These are phyloP conservation scores for Drosophila quinaria DNA, from an alignment of 2,888 invertebrate genomes.

Conservation along the genomic window DNA sequence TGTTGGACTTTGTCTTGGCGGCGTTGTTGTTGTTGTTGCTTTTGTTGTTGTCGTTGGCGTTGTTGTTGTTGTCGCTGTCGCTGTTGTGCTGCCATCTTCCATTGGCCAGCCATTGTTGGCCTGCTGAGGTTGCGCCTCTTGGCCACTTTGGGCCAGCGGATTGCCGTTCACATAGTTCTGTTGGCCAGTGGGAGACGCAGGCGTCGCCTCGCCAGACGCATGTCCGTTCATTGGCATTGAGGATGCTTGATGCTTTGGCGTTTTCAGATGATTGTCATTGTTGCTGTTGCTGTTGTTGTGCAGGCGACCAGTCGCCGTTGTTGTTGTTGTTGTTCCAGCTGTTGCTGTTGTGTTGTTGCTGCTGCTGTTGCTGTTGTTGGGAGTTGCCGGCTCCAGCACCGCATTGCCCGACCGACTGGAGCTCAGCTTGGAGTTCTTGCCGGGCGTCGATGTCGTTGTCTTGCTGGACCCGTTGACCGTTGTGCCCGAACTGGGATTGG, in stretches of 20 bases:
- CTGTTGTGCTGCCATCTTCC: slow-evolving; percentile 43
- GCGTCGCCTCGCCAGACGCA: slow-evolving; percentile 49
- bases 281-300: slow-evolving; percentile 50
- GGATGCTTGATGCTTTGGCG: slow-evolving; percentile 76
- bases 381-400: slow-evolving; percentile 58
- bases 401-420: slow-evolving; percentile 37
- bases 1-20: slow-evolving; percentile 65
- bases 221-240: slow-evolving; percentile 57
- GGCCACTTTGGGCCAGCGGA: slow-evolving; percentile 53
- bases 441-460: slow-evolving; percentile 54
- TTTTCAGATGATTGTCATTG: slow-evolving; percentile 77
- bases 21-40: slow-evolving; percentile 46
- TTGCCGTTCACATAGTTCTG: slow-evolving; percentile 81
- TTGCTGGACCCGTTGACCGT: slow-evolving; percentile 12
- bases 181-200: slow-evolving; percentile 68
- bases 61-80: slow-evolving; percentile 20
- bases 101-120: slow-evolving; percentile 67
- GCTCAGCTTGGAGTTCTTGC: slow-evolving; percentile 55
- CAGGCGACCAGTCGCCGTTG: slow-evolving; percentile 50
- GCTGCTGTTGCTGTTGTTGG: slow-evolving; percentile 50
- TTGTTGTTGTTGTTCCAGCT: slow-evolving; percentile 44
- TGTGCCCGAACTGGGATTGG: slow-evolving; percentile 68
- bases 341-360: slow-evolving; percentile 44
- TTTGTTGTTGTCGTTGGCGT: slow-evolving; percentile 20
- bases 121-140: slow-evolving; percentile 69